A percentile compares a stretch with the other conserved stretches of the same genome.
phyloP scores from a whole-genome alignment of 2,113 vertebrate species.

The Scomber colias region DNA sequence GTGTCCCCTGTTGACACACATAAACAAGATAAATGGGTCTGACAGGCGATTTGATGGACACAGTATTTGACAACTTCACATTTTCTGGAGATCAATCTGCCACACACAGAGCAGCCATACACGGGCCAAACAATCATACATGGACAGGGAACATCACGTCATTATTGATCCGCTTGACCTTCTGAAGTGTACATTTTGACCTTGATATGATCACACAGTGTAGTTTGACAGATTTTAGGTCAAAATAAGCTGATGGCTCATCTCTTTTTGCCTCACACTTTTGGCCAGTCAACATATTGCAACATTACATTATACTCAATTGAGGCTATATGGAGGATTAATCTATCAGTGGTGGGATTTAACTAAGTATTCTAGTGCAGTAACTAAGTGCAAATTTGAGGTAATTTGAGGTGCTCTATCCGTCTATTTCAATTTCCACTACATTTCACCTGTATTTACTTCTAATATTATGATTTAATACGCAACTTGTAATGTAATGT shows the following conservation, averaged over 20 bases:
- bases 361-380: too few species aligned
- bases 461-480: too few species aligned
- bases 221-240: slow-evolving; percentile 9
- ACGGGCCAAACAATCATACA: slow-evolving; percentile 1
- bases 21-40: slow-evolving; percentile 62
- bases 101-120: slow-evolving; percentile 27
- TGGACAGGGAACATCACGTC: slow-evolving; percentile 21
- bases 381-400: too few species aligned
- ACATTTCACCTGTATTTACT: too few species aligned
- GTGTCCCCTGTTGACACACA: slow-evolving; percentile 47
- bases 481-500: background rate
- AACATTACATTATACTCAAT: too few species aligned
- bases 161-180: slow-evolving; percentile 51
- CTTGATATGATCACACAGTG: slow-evolving; percentile 24
- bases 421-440: too few species aligned
- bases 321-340: too few species aligned
- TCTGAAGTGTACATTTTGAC: slow-evolving; percentile 40
- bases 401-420: too few species aligned
- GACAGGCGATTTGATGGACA: slow-evolving; percentile 62
- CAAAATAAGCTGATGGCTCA: background rate
- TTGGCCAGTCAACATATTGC: background rate
- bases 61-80: slow-evolving; percentile 55
- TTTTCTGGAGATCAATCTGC: slow-evolving; percentile 61
- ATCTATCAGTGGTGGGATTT: too few species aligned
- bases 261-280: background rate